Evolutionary conservation across 2,797 vertebrate species (phyloP), one percentile per base, ranked within the genome.

Genomic region (Pangasius sanitwongsei): DNA sequence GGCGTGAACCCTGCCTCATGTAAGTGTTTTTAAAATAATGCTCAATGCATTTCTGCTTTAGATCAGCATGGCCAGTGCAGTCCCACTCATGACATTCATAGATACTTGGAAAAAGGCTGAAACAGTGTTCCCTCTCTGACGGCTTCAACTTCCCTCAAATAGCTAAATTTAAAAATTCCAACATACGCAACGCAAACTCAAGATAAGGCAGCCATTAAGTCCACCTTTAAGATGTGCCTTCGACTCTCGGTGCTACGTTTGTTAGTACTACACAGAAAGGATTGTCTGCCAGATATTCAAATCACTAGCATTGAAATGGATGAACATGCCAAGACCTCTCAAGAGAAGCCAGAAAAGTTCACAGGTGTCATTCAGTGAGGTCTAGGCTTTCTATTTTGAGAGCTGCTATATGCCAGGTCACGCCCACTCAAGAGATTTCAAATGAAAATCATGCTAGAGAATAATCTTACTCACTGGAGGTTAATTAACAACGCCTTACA

Each of bases 351-450:
- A 92, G 90, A 87, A 94, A 93, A 93, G 94, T 95, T 95, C 95
- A 95, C 78, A n/a, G 86, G 92, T 93, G 94, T 95, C 94, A 93
- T 90, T 95, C 94, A 94, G 91, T 91, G 89, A 92, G 90, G 93
- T 92, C 86, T 91, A 92, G 89, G 86, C 86, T 90, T 90, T 94
- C 93, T 94, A 93, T 95, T 95, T 93, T 92, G 89, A 87, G 92
- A 55, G 63, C 90, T 85, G 78, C 82, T 89, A 67, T 83, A 92
- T 92, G 90, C 87, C 88, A 37, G 81, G 89, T 90, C 92, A 93
- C 90, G 44, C 83, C 80, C 86, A 91, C 41, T 78, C 85, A 59
- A 74, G 80, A 89, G 86, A 91, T 86, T 92, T 89, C 72, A 85
- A 92, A 91, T 92, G 89, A 92, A 92, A 93, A 89, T 91, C 91